Evolutionary conservation across 2,797 vertebrate genomes (phyloP).

Genomic region (Geotrypetes seraphini): DNA sequence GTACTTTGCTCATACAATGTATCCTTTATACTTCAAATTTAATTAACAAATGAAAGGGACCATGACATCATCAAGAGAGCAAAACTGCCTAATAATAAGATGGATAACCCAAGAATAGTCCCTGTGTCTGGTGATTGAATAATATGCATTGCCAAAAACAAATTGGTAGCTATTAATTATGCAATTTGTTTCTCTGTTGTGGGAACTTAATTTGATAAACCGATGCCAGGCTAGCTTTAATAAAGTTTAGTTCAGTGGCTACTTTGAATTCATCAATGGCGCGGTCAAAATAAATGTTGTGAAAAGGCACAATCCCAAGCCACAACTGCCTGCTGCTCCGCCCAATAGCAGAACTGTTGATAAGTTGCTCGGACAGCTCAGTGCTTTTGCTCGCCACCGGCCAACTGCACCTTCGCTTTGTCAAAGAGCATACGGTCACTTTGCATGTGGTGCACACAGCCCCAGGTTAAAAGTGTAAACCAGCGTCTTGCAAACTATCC

Average conservation of each 20-base stretch:
- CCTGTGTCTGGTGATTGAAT: slow-evolving; percentile 14
- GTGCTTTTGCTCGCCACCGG: too few species aligned
- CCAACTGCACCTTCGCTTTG: too few species aligned
- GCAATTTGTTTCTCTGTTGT: too few species aligned
- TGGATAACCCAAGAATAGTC: slow-evolving; percentile 8
- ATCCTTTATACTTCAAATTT: slow-evolving; percentile 25
- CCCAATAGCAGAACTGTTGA: too few species aligned
- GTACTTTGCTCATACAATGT: slow-evolving; percentile 28
- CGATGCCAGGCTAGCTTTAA: neutral
- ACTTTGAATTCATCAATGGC: slow-evolving; percentile 1
- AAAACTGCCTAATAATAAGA: slow-evolving; percentile 26
- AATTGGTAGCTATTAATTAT: slow-evolving; percentile 16
- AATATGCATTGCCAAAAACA: slow-evolving; percentile 16
- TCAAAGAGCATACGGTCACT: too few species aligned
- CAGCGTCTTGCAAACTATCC: too few species aligned
- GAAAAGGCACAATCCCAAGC: too few species aligned
- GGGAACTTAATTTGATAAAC: slow-evolving; percentile 14
- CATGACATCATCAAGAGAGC: slow-evolving; percentile 19
- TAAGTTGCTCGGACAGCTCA: too few species aligned
- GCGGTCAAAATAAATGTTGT: slow-evolving; percentile 1
- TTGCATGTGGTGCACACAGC: too few species aligned
- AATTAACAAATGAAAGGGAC: slow-evolving; percentile 35
- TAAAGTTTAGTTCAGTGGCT: neutral
- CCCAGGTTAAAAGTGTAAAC: too few species aligned
- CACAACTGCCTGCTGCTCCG: too few species aligned